A percentile compares a stretch with the other conserved stretches of the same genome.
These are phyloP conservation scores for Cheilosia grossa DNA, from an alignment of 2,888 invertebrate genomes.

Conservation along the genomic window DNA sequence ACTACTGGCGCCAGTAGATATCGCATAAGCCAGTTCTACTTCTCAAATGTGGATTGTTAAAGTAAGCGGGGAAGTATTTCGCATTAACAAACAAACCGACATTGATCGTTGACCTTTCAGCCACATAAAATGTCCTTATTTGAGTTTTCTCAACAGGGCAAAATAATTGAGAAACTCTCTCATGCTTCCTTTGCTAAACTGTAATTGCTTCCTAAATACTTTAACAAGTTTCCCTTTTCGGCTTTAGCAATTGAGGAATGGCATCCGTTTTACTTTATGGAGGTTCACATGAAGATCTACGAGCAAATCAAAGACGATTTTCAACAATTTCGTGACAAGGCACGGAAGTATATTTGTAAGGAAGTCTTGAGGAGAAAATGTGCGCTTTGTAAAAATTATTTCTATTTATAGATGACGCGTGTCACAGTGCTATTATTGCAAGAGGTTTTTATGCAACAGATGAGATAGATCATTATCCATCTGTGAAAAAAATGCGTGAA, in stretches of 20 bases:
- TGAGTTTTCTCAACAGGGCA: too few species aligned
- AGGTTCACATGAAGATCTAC: conserved; percentile 85
- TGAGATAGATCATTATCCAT: conserved; percentile 82
- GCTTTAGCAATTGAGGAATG: conserved; percentile 83
- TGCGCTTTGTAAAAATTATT: neutral
- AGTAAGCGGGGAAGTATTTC: too few species aligned
- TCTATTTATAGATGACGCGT: conserved; percentile 85
- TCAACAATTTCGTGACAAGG: conserved; percentile 84
- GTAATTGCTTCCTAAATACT: neutral
- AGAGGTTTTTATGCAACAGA: conserved; percentile 93
- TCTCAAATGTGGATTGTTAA: too few species aligned
- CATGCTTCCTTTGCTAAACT: neutral
- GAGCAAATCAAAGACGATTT: conserved; percentile 82
- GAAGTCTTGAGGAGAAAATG: conserved; percentile 74
- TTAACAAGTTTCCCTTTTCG: neutral
- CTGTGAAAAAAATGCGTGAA: conserved; percentile 86
- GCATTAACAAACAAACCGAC: too few species aligned
- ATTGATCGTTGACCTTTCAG: too few species aligned
- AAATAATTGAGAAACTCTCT: too few species aligned
- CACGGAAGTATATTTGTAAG: conserved; percentile 85
- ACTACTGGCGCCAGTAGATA: too few species aligned
- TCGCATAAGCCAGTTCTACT: too few species aligned
- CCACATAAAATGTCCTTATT: too few species aligned
- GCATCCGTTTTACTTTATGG: conserved; percentile 88
- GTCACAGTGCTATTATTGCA: conserved; percentile 89